phyloP scores from a whole-genome alignment of 2,888 invertebrate genomes.

The Sepioteuthis lessoniana region DNA sequence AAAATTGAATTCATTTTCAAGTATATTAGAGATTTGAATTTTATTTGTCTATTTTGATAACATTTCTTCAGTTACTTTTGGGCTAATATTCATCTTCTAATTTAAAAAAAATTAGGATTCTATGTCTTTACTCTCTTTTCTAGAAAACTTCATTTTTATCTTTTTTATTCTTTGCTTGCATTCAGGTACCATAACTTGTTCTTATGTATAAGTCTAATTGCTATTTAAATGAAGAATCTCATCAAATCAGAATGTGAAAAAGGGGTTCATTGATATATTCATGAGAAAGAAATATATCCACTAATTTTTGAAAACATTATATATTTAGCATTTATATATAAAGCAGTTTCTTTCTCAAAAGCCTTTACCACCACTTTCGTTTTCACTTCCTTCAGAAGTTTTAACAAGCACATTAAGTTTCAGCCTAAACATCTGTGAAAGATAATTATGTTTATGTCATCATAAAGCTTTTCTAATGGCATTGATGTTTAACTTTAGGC shows the following conservation, averaged over 20 bases:
- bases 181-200: background rate
- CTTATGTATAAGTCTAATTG: background rate
- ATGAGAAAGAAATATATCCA: background rate
- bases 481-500: background rate
- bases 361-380: background rate
- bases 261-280: background rate
- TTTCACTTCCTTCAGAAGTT: background rate
- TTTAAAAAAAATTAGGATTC: too few species aligned
- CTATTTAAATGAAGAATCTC: background rate
- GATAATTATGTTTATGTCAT: conserved; percentile 33
- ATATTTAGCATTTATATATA: background rate
- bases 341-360: background rate
- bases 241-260: too few species aligned
- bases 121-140: background rate
- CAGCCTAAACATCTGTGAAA: background rate
- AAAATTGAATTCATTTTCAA: too few species aligned
- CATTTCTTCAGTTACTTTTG: too few species aligned
- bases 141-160: background rate
- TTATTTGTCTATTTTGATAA: too few species aligned
- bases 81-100: too few species aligned
- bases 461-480: background rate
- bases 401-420: background rate
- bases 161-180: background rate
- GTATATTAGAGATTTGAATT: too few species aligned
- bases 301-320: background rate